Evolutionary conservation across 2,113 vertebrate genomes (phyloP), one percentile per base, ranked within the genome.

Genomic region (Oryzias curvinotus): DNA sequence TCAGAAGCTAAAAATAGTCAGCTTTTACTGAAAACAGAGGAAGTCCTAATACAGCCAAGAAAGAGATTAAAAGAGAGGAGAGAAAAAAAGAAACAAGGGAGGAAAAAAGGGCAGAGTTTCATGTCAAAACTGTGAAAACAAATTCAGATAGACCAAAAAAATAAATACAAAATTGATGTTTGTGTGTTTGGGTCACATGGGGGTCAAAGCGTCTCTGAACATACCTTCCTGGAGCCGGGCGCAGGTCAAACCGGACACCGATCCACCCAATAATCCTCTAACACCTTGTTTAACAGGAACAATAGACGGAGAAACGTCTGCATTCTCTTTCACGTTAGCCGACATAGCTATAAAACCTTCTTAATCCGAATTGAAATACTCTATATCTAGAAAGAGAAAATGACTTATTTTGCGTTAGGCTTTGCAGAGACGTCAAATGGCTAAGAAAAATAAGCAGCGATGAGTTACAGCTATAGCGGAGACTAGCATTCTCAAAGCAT

Each of bases 1-100:
- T 80, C 81, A 77, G 49, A 18, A 18, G 60, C 52, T 79, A 72
- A 80, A 77, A 70, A 83, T 80, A 82, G 42, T 62, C 25, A 18
- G 19, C 58, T 73, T 58, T 59, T 66, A 72, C 72, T 67, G n/a
- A 78, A 51, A 70, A 57, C 18, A 57, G 48, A 59, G 57, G 50
- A 79, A 83, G 46, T 45, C 69, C 46, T 72, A 43, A 56, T 36
- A 18, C 2, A 12, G 69, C 62, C 68, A 54, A 26, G 54, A 44
- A 8, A 2, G 42, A 51, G 58, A 44, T 52, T 52, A 62, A 62
- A 67, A 41, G 54, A 8, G n/a, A 75, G 50, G 19, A 25, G 36
- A n/a, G 21, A 41, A 44, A 55, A 18, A 47, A 12, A n/a, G 48
- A 1, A 50, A 14, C n/a, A 52, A 21, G 53, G 64, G 19, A 52